These are phyloP conservation scores for Takifugu ocellatus DNA, from an alignment of 2,797 vertebrate genomes.

Conservation along the genomic window DNA sequence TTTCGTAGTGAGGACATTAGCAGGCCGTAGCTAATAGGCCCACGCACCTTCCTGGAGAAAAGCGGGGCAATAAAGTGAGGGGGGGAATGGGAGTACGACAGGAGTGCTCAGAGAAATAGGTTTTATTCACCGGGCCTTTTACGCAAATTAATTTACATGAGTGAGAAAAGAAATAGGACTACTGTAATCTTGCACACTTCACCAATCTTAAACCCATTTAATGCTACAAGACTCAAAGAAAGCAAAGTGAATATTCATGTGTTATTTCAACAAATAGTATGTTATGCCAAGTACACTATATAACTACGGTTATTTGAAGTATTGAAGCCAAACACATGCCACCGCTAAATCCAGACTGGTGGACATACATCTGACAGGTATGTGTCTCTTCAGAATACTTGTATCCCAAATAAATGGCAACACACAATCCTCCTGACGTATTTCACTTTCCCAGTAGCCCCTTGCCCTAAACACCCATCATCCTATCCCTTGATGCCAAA, in stretches of 20 bases:
- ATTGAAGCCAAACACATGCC: conserved; percentile 29
- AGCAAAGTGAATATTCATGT: conserved; percentile 57
- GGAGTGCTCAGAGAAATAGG: conserved; percentile 56
- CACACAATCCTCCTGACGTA: conserved; percentile 32
- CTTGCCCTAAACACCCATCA: conserved; percentile 53
- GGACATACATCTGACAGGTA: conserved; percentile 9
- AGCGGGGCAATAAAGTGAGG: conserved; percentile 62
- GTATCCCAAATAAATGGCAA: conserved; percentile 23
- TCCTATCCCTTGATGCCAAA: conserved; percentile 51
- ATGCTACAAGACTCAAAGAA: conserved; percentile 52
- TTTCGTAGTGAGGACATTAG: conserved; percentile 73
- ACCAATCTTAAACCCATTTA: conserved; percentile 49
- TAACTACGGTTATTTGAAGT: conserved; percentile 45
- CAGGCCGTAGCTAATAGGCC: conserved; percentile 63
- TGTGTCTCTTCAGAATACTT: conserved; percentile 28
- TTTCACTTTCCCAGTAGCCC: conserved; percentile 42
- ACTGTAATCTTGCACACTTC: conserved; percentile 58
- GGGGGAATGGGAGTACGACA: conserved; percentile 4
- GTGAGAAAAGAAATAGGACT: conserved; percentile 56
- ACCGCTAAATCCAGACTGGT: conserved; percentile 37
- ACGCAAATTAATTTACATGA: conserved; percentile 71
- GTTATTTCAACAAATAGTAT: conserved; percentile 56
- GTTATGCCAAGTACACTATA: conserved; percentile 51
- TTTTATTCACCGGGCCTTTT: conserved; percentile 66
- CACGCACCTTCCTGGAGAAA: conserved; percentile 54